Conservation (phyloP, 2,113 vertebrate species). For the Campylomormyrus tamandua region DNA sequence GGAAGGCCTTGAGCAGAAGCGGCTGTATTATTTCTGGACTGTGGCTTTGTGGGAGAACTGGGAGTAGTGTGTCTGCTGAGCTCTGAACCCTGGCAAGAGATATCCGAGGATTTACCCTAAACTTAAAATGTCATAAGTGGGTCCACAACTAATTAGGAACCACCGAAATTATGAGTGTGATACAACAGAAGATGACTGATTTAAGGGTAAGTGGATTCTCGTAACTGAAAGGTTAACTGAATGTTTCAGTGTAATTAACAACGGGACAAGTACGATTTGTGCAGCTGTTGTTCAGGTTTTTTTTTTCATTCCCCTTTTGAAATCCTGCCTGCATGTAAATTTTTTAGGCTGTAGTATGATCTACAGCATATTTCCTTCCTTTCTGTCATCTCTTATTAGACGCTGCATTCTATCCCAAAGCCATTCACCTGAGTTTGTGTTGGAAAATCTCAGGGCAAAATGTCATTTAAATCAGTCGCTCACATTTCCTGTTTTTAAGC, state of each 20-base stretch:
- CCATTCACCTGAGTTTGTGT: not conserved
- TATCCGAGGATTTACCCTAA: constrained; percentile 1
- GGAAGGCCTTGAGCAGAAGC: constrained; percentile 7
- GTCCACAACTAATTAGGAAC: not conserved
- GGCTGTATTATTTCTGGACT: constrained; percentile 28
- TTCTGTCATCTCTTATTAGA: not conserved
- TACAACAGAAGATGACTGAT: not conserved
- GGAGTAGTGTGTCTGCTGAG: constrained; percentile 14
- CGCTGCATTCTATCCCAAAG: not conserved
- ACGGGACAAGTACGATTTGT: not conserved
- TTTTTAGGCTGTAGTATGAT: not conserved
- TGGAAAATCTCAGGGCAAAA: not conserved
- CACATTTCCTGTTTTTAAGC: not conserved
- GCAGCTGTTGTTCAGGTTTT: not conserved
- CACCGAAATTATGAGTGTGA: not conserved
- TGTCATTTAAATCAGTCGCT: not conserved
- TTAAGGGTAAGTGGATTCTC: not conserved
- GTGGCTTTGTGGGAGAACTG: constrained; percentile 16
- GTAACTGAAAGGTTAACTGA: not conserved
- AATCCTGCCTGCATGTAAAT: not conserved
- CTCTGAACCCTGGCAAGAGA: constrained; percentile 4
- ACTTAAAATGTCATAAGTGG: not conserved
- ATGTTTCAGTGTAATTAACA: not conserved
- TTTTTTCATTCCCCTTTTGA: not conserved
- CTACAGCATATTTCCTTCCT: not conserved